Percentiles rank a stretch among this genome's conserved stretches.
Conservation (phyloP, 37 sponge, comb jelly and placozoan species). For the Halisarca cf. caerulea region DNA sequence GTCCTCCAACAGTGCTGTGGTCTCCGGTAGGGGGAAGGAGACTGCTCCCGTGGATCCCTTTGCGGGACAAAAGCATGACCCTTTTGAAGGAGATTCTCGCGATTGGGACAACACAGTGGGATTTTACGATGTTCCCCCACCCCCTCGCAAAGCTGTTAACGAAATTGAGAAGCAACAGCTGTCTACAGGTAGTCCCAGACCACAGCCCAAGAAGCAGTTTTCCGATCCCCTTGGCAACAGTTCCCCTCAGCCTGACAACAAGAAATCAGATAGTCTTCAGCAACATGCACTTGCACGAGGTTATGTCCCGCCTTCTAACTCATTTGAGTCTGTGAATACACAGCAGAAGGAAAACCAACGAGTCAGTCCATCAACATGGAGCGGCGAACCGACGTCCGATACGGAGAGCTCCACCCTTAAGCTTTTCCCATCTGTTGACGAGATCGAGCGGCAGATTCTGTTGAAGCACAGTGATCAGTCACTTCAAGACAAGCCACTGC, state of each 20-base stretch:
- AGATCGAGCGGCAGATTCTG: slow-evolving; percentile 10
- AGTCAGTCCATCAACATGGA: no score
- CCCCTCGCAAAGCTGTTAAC: not conserved
- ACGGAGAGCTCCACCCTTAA: not conserved
- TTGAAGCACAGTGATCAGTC: slow-evolving; percentile 3
- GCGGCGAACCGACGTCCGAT: not conserved
- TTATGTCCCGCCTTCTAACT: not conserved
- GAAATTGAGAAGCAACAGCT: no score
- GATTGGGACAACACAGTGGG: slow-evolving; percentile 45
- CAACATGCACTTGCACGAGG: not conserved
- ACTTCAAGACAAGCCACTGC: not conserved
- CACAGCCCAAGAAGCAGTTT: not conserved
- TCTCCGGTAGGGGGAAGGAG: not conserved
- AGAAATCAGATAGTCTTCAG: no score
- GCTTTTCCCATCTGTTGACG: slow-evolving; percentile 21
- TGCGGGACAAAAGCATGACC: not conserved
- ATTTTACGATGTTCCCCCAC: slow-evolving; percentile 44
- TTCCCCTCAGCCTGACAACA: not conserved
- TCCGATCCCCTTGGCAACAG: not conserved
- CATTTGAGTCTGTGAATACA: not conserved
- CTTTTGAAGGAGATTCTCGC: slow-evolving; percentile 12
- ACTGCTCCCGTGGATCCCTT: not conserved
- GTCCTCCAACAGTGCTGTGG: not conserved
- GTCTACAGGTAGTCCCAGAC: not conserved
- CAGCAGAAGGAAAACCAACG: not conserved